Evolutionary conservation across 2,113 vertebrate genomes (phyloP), one percentile per base, ranked within the genome.

Genomic region (Burhinus bistriatus): DNA sequence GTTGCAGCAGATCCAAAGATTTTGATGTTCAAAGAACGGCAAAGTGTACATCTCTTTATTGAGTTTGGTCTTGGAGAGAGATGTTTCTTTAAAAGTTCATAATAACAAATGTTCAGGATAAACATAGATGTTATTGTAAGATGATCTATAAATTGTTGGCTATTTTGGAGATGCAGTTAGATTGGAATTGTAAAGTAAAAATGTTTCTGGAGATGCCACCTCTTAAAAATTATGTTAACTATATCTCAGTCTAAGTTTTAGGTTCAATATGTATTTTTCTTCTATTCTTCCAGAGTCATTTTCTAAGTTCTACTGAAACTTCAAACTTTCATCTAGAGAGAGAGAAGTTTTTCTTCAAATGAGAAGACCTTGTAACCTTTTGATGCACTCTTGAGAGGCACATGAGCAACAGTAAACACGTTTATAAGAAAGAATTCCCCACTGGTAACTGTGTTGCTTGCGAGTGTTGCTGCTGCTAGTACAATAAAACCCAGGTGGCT

Each of bases 201-300:
- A 16, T 9, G 2, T 52, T 61, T 61, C 26, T 58, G 49, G 47
- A 59, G 25, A 71, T 12, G 0, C 2, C 9, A 26, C 1, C 2
- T 36, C 68, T 85, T 65, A 54, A 83, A 55, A 93, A 55, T 36
- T 2, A 11, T 30, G 49, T 40, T 66, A 89, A 40, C 25, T 57
- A 5, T 13, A 65, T 45, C 30, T 83, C 13, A 2, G n/a, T 47
- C 36, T 34, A 65, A 42, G 7, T 64, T 68, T 62, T 45, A 69
- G 3, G 9, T 34, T 72, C 19, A 51, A 30, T 44, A 42, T 25
- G 5, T 65, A 5, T 42, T 90, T 92, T 68, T 64, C 25, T 94
- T 90, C 70, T 21, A 30, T 44, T 62, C 30, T 40, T 40, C 15
- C 51, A 70, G 9, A 61, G 2, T 12, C 65, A 59, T 38, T 57